Conservation (phyloP, 1,140 invertebrate genomes). For the Micrasema longulum region DNA sequence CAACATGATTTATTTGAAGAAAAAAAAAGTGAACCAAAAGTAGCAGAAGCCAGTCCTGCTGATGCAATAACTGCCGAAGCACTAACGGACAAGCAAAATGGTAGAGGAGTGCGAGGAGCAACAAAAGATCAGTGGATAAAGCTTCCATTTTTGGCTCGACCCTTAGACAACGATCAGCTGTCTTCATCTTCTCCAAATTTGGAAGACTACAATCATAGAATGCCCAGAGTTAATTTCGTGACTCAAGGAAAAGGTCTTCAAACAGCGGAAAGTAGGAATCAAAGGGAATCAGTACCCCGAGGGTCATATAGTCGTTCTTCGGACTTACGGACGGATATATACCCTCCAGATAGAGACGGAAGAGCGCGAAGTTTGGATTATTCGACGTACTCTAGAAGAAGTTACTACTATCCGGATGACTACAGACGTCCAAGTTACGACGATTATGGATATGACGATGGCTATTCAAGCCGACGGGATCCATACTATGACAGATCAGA, state of each 20-base stretch:
- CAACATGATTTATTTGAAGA: constrained; percentile 56
- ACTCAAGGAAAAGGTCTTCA: constrained; percentile 66
- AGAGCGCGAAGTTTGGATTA: constrained; percentile 59
- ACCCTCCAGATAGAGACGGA: constrained; percentile 60
- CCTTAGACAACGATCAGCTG: constrained; percentile 59
- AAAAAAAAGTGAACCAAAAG: constrained; percentile 61
- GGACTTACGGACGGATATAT: constrained; percentile 65
- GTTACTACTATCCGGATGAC: constrained; percentile 65
- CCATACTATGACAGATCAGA: constrained; percentile 61
- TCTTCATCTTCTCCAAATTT: constrained; percentile 61
- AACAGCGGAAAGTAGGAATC: constrained; percentile 64
- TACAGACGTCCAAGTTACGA: constrained; percentile 58
- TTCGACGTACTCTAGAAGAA: constrained; percentile 64
- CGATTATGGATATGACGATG: constrained; percentile 62
- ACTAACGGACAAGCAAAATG: constrained; percentile 63
- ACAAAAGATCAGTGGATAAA: constrained; percentile 66
- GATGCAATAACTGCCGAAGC: constrained; percentile 62
- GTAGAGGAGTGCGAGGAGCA: constrained; percentile 61
- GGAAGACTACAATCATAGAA: constrained; percentile 64
- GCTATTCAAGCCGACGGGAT: constrained; percentile 56
- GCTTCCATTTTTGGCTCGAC: constrained; percentile 61
- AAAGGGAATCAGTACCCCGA: constrained; percentile 62
- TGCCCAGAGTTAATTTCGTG: constrained; percentile 67
- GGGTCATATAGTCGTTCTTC: constrained; percentile 34
- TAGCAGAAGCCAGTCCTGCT: constrained; percentile 55